Evolutionary conservation across 2,888 invertebrate species (phyloP), one percentile per base, ranked within the genome.

Genomic region (Leptothorax acervorum): DNA sequence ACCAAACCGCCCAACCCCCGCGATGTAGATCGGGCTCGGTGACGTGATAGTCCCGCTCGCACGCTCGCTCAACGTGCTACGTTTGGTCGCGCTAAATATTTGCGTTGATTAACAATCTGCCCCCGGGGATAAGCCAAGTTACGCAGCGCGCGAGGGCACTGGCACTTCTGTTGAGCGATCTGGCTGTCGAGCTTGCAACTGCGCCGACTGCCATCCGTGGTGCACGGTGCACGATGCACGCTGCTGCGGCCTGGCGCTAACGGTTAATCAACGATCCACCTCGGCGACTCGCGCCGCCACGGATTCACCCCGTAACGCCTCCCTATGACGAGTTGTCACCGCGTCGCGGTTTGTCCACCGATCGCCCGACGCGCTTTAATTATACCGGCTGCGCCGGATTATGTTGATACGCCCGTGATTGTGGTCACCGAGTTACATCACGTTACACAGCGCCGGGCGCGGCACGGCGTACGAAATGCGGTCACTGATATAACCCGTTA

Each of bases 251-350:
- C 73, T 62, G 39, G 15, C 48, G 73, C 79, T 39, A 81, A 81
- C 79, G 73, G 73, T 81, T 81, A 73, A 81, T 81, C 79, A 81
- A 81, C 73, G 73, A 73, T 81, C 73, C 71, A 71, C 45, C 48
- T 71, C 79, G 79, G 39, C 71, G 71, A 60, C 71, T 79, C 79
- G 71, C 57, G 71, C 71, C 79, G 71, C 79, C 79, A 51, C 71
- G 79, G 6, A 51, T 39, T 73, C 60, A 60, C 51, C 53, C 78
- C 4, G 39, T 62, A 81, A 71, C 79, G 28, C 79, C 73, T 73
- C 60, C 48, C 60, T 81, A 81, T 81, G 79, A 81, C 73, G 79
- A 81, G 79, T 81, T 73, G 79, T 81, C 79, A 57, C 79, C 79
- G 48, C 71, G 71, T 18, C 35, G 79, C 57, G 79, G 79, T 81